These are phyloP conservation scores for Harpegnathos saltator DNA, from an alignment of 1,140 invertebrate species.

Conservation along the genomic window DNA sequence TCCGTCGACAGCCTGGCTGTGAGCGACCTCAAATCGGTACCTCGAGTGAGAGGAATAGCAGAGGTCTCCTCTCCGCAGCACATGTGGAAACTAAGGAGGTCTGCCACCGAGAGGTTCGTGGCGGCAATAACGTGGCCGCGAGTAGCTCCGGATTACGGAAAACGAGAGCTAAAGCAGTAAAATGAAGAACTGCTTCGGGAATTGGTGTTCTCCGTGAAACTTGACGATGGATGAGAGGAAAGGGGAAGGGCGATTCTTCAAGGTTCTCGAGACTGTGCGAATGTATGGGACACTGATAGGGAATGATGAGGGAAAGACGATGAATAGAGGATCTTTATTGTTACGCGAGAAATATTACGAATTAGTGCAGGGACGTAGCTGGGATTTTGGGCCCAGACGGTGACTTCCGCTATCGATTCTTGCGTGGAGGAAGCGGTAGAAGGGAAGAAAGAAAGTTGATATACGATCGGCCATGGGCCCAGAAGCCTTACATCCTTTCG, in stretches of 20 bases:
- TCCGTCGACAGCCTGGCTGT: slow-evolving; percentile 3
- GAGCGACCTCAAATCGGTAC: background rate
- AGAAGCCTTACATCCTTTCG: slow-evolving; percentile 22
- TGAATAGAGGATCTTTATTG: background rate
- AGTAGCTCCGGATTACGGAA: background rate
- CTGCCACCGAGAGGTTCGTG: background rate
- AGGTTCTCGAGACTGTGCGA: slow-evolving; percentile 5
- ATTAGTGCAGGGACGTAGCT: slow-evolving; percentile 27
- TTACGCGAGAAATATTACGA: slow-evolving; percentile 23
- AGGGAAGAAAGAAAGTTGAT: background rate
- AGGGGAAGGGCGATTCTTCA: background rate
- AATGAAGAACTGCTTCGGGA: background rate
- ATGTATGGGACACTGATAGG: slow-evolving; percentile 34
- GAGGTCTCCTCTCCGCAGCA: background rate
- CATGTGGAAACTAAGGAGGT: background rate
- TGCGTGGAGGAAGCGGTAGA: background rate
- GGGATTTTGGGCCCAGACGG: background rate
- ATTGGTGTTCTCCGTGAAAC: background rate
- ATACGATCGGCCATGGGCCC: background rate
- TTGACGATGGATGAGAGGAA: background rate
- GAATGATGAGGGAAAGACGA: slow-evolving; percentile 10
- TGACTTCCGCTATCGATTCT: background rate
- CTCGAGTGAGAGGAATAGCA: background rate
- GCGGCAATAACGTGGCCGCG: background rate
- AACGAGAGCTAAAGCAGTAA: background rate